Evolutionary conservation across 2,797 vertebrate species (phyloP).

Genomic region (Enteromius afrohamiltoni): DNA sequence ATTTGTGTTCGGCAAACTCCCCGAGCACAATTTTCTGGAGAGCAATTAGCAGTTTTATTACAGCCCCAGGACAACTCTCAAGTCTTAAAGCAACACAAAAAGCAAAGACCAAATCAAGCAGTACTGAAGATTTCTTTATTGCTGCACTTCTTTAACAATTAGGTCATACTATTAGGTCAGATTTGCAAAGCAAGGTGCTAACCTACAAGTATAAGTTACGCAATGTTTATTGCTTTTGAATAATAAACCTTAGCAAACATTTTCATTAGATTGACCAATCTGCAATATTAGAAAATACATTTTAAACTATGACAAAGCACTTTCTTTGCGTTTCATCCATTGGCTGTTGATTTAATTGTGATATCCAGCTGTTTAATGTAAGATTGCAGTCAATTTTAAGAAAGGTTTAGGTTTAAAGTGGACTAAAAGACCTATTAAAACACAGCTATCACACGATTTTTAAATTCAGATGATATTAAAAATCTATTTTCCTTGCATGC

Average conservation of each 20-base stretch:
- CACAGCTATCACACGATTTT: neutral
- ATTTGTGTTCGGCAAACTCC: neutral
- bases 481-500: neutral
- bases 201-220: neutral
- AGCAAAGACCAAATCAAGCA: neutral
- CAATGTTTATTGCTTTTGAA: conserved; percentile 3
- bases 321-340: neutral
- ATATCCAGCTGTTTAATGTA: neutral
- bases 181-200: conserved; percentile 1
- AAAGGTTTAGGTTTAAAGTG: neutral
- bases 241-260: conserved; percentile 8
- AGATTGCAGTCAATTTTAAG: neutral
- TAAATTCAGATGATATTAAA: neutral
- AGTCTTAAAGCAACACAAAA: neutral
- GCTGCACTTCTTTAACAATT: neutral
- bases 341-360: neutral
- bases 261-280: neutral
- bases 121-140: neutral
- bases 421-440: neutral
- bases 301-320: neutral
- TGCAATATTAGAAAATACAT: neutral
- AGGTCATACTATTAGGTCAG: neutral
- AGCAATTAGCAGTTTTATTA: neutral
- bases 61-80: neutral
- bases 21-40: neutral